Evolutionary conservation across 2,797 vertebrate species (phyloP).

Genomic region (Clamator glandarius): DNA sequence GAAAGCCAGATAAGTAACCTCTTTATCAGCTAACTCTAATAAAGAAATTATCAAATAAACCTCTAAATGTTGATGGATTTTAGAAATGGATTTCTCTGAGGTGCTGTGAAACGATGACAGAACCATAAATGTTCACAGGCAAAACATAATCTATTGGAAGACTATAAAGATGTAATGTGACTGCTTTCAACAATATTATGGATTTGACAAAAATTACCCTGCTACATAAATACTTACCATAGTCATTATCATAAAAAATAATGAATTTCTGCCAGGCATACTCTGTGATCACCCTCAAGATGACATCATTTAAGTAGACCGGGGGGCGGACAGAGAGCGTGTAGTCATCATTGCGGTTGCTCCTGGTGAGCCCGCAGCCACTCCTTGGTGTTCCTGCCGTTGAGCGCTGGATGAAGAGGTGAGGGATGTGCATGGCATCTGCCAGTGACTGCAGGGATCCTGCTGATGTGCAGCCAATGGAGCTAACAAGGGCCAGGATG

Average conservation of each 20-base stretch:
- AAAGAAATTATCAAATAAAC: slow-evolving; percentile 26
- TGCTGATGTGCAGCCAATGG: slow-evolving; percentile 95
- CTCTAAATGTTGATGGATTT: neutral
- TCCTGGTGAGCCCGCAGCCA: slow-evolving; percentile 87
- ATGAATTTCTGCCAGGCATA: slow-evolving; percentile 99
- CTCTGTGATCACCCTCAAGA: slow-evolving; percentile 93
- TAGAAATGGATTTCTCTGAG: neutral
- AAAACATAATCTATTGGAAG: neutral
- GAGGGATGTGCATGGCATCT: slow-evolving; percentile 98
- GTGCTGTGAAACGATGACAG: neutral
- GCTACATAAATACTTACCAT: slow-evolving; percentile 83
- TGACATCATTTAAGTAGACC: slow-evolving; percentile 96
- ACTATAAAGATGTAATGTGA: neutral
- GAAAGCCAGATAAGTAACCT: neutral
- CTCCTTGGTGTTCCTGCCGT: slow-evolving; percentile 90
- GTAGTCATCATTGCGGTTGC: slow-evolving; percentile 90
- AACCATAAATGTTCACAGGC: neutral
- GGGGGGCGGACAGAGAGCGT: slow-evolving; percentile 94
- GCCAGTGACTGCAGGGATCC: slow-evolving; percentile 93
- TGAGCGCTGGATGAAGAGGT: slow-evolving; percentile 95
- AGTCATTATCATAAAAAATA: slow-evolving; percentile 95
- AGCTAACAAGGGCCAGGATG: slow-evolving; percentile 97
- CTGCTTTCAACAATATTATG: neutral
- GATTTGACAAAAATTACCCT: neutral
- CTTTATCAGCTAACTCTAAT: neutral